These are phyloP conservation scores for Tragelaphus imberbis DNA, from an alignment of 2,113 vertebrate species.

Conservation along the genomic window DNA sequence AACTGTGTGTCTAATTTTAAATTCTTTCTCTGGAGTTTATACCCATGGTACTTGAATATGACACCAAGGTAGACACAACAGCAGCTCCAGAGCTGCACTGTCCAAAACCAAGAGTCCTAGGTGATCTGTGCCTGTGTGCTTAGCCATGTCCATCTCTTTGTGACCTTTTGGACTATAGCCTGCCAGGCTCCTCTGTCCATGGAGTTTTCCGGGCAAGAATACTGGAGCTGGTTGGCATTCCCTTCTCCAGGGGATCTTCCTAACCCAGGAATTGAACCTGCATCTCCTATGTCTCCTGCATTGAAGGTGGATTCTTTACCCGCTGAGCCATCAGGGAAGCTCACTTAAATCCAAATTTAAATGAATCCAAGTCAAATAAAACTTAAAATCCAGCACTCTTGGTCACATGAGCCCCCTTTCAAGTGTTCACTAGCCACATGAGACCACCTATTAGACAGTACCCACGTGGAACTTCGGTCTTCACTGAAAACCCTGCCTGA, in stretches of 20 bases:
- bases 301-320: neutral
- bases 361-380: neutral
- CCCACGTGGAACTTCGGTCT: neutral
- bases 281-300: neutral
- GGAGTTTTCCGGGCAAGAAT: neutral
- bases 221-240: neutral
- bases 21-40: neutral
- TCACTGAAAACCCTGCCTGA: neutral
- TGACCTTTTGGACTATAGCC: neutral
- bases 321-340: neutral
- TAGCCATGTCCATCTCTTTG: neutral
- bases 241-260: neutral
- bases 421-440: neutral
- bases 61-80: neutral
- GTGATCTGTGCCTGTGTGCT: neutral
- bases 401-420: neutral
- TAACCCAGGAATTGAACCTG: neutral
- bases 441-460: neutral
- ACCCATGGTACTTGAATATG: neutral
- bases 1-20: neutral
- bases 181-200: neutral
- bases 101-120: too few species aligned
- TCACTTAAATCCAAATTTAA: neutral
- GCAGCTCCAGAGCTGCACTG: rapidly evolving
- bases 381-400: neutral